A percentile compares a stretch with the other conserved stretches of the same genome.
phyloP scores from a whole-genome alignment of 35 echinoderm and acorn worm species.

The Amphiura filiformis region DNA sequence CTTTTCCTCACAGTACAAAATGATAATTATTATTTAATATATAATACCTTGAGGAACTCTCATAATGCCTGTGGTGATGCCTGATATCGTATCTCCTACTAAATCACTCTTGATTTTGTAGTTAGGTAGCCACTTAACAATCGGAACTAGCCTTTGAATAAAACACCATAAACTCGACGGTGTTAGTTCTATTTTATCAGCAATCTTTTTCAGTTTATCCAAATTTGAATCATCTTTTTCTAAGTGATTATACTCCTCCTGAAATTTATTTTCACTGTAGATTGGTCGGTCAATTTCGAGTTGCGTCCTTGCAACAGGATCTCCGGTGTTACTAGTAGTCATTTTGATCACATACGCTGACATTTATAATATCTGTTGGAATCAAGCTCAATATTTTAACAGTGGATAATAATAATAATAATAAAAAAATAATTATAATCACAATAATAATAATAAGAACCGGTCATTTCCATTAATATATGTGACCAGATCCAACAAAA shows the following conservation, averaged over 20 bases:
- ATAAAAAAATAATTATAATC: no score
- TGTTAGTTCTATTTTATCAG: neutral
- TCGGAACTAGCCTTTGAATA: constrained; percentile 32
- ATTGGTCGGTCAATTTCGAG: constrained; percentile 32
- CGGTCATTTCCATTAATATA: no score
- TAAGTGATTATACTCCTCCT: constrained; percentile 15
- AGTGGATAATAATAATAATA: no score
- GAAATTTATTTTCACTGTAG: constrained; percentile 47
- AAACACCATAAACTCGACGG: constrained; percentile 17
- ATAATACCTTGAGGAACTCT: constrained; percentile 73
- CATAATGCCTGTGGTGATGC: constrained; percentile 50
- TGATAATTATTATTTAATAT: neutral
- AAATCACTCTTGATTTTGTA: constrained; percentile 36
- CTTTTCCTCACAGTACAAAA: neutral
- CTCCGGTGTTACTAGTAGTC: no score
- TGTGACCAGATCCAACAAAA: no score
- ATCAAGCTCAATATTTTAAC: no score
- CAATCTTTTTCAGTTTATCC: neutral
- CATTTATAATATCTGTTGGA: no score
- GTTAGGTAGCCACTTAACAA: constrained; percentile 66
- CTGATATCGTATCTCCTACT: constrained; percentile 38
- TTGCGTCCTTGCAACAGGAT: no score
- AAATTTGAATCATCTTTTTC: neutral
- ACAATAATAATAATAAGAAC: no score
- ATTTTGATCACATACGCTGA: no score